A percentile compares a stretch with the other conserved stretches of the same genome.
phyloP scores from a whole-genome alignment of 2,797 vertebrate species.

The Peromyscus melanophrys region DNA sequence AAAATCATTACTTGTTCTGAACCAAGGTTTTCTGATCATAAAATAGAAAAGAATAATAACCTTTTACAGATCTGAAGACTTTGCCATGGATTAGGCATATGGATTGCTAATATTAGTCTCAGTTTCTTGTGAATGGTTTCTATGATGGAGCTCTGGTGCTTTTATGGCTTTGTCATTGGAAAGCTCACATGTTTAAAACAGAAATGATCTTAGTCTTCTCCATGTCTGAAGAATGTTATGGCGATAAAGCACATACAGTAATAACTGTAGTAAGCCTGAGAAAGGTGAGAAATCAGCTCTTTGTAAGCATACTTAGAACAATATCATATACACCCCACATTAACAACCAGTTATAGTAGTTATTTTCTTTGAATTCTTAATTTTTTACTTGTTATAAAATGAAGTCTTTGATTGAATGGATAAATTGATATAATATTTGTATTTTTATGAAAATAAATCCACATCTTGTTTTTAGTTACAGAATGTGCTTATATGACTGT shows the following conservation, averaged over 20 bases:
- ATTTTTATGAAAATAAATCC: conserved; percentile 29
- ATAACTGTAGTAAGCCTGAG: not conserved
- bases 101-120: not conserved
- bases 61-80: not conserved
- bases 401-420: not conserved
- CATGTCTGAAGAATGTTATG: not conserved
- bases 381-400: conserved; percentile 12
- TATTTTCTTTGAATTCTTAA: conserved; percentile 1
- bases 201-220: not conserved
- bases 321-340: not conserved
- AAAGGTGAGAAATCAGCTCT: not conserved
- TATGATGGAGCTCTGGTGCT: not conserved
- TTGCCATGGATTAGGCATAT: not conserved
- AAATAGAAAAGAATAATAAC: not conserved
- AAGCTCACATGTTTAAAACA: not conserved
- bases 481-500: not conserved
- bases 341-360: not conserved
- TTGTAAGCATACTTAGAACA: not conserved
- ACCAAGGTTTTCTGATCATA: not conserved
- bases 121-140: not conserved
- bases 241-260: not conserved
- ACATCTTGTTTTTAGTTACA: not conserved
- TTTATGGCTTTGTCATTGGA: not conserved
- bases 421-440: not conserved
- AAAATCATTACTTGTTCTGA: conserved; percentile 19